Base-by-base conservation (phyloP, 2,797 vertebrate genomes). In the Urosaurus nigricauda region DNA sequence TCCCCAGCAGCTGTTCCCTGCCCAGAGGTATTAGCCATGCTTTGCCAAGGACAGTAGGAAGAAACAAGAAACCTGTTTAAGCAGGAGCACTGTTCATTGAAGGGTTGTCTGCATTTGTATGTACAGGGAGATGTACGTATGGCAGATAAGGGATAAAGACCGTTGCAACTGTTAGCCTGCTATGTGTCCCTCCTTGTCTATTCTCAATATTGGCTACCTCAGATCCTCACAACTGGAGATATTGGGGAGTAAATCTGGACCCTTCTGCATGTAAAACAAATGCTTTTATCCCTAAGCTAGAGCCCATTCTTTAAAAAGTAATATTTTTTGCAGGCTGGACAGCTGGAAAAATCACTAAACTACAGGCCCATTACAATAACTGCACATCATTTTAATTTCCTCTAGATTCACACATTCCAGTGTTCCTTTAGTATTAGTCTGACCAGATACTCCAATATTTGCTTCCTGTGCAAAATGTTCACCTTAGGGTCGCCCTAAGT, bases 1-100 rank as follows among this genome's bases (percentile, higher is more conserved):
- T 90, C 94, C 89, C 74, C 87, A 92, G 90, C 90, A 89, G 94
- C 53, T 84, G 84, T 92, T 82, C 88, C 93, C 96, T 94, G 97
- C 96, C 97, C 91, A 90, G 87, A 94, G 94, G 95, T 96, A 97
- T 97, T 96, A 96, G 96, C 95, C 93, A 96, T 97, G 96, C 95
- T 97, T 84, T 53, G 85, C 89, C 70, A 94, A 86, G 47, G 77
- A 87, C 16, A 47, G 79, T 3, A 0, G 40, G 78, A 9, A 11
- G 26, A 74, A 74, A 40, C 2, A 51, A 47, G 53, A 37, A 6
- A 13, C 47, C 53, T 56, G n/a, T n/a, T 51, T 13, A 5, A 29
- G 21, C 40, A 13, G 56, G 5, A 32, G 12, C 56, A 19, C 16
- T 32, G 19, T 19, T 73, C n/a, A 51, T 86, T 19, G 58, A 40